Evolutionary conservation across 2,113 vertebrate species (phyloP).

Genomic region (Nothobranchius kuhntae): DNA sequence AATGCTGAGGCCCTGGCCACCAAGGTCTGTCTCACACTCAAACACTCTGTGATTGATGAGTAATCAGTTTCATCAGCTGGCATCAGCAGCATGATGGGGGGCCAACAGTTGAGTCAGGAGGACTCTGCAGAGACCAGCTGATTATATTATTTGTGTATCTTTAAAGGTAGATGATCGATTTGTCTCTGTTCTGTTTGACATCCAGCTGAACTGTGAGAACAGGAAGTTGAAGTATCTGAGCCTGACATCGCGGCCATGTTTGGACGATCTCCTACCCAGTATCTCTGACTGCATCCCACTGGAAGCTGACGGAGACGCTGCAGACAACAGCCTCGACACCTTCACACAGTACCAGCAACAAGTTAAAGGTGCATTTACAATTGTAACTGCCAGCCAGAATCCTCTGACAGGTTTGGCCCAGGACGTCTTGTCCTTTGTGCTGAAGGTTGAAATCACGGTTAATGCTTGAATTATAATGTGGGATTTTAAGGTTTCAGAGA

Average conservation of each 20-base stretch:
- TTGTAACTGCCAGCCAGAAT: background rate
- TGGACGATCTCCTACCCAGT: slow-evolving; percentile 81
- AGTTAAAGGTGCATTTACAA: slow-evolving; percentile 74
- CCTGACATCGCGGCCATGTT: slow-evolving; percentile 75
- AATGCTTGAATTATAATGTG: too few species aligned
- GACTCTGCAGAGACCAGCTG: slow-evolving; percentile 8
- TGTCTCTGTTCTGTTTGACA: slow-evolving; percentile 21
- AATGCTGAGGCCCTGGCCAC: slow-evolving; percentile 83
- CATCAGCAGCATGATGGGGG: background rate
- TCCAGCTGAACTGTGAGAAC: slow-evolving; percentile 82
- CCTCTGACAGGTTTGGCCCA: too few species aligned
- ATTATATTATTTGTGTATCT: background rate
- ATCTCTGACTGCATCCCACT: slow-evolving; percentile 79
- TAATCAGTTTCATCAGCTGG: slow-evolving; percentile 27
- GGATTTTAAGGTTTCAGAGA: too few species aligned
- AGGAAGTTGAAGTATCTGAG: slow-evolving; percentile 83
- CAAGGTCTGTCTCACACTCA: slow-evolving; percentile 68
- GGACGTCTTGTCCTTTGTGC: too few species aligned
- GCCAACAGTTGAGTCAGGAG: slow-evolving; percentile 40
- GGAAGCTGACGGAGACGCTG: slow-evolving; percentile 70
- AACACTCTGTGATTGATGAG: slow-evolving; percentile 13
- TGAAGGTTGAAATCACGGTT: too few species aligned
- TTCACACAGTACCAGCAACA: slow-evolving; percentile 80
- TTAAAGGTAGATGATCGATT: background rate
- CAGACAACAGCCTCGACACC: slow-evolving; percentile 66